Evolutionary conservation across 2,888 invertebrate species (phyloP).

Genomic region (Pharmacophagus antenor): DNA sequence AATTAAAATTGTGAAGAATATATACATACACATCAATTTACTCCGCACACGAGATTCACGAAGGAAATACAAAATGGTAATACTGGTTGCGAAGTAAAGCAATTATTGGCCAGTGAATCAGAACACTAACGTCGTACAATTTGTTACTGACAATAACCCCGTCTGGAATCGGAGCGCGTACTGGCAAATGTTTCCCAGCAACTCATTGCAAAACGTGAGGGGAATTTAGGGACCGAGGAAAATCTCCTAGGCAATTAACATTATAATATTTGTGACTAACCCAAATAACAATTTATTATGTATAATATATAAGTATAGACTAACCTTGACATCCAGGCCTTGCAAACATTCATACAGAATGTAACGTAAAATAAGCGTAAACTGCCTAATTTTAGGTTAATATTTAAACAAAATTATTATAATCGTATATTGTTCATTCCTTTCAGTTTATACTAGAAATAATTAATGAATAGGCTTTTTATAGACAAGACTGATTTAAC

Average conservation of each 20-base stretch:
- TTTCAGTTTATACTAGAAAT: no score
- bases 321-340: background rate
- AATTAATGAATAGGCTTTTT: no score
- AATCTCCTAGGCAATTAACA: slow-evolving; percentile 17
- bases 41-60: no score
- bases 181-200: slow-evolving; percentile 19
- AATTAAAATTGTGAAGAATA: no score
- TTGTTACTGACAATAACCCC: slow-evolving; percentile 24
- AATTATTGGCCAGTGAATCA: slow-evolving; percentile 3
- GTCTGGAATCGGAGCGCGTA: slow-evolving; percentile 26
- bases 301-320: background rate
- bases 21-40: no score
- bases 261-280: slow-evolving; percentile 11
- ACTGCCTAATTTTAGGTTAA: no score
- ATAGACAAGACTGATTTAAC: no score
- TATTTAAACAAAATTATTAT: no score
- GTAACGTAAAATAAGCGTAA: no score
- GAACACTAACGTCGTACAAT: slow-evolving; percentile 13
- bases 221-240: slow-evolving; percentile 18
- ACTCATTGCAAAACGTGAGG: slow-evolving; percentile 25
- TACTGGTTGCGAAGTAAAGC: slow-evolving; percentile 4
- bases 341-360: background rate
- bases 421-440: no score
- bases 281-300: background rate
- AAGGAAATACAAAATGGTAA: background rate